Evolutionary conservation across 2,113 vertebrate genomes (phyloP).

Genomic region (western clawed frog (Xenopus tropicalis)): DNA sequence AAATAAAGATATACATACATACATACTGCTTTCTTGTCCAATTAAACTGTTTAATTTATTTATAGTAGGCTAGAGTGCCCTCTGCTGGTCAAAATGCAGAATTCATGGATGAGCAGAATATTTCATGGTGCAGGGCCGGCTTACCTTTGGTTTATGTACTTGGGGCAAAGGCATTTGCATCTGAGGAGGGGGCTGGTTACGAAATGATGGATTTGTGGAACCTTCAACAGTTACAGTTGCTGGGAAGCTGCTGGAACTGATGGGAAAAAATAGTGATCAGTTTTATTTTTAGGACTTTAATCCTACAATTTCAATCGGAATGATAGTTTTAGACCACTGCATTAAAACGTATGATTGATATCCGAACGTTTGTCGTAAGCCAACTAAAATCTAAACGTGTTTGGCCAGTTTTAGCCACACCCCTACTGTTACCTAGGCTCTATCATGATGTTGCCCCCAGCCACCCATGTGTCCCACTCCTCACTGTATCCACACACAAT

Average conservation of each 20-base stretch:
- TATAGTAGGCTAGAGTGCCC: too few species aligned
- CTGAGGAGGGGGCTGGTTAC: neutral
- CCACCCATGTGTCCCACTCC: neutral
- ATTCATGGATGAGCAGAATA: neutral
- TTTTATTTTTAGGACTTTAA: too few species aligned
- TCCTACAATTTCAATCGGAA: too few species aligned
- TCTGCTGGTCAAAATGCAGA: neutral
- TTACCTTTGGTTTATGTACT: conserved; percentile 14
- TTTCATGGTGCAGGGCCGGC: neutral
- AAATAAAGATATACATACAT: too few species aligned
- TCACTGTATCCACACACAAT: neutral
- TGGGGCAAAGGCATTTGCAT: neutral
- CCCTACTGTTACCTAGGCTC: too few species aligned
- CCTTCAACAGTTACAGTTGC: conserved; percentile 8
- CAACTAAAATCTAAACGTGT: too few species aligned
- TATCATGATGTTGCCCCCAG: too few species aligned
- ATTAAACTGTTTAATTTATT: too few species aligned
- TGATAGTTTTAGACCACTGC: too few species aligned
- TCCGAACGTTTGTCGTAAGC: too few species aligned
- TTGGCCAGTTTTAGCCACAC: neutral
- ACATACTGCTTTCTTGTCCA: too few species aligned
- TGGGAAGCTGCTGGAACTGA: neutral
- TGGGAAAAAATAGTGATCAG: neutral
- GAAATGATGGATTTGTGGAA: conserved; percentile 14
- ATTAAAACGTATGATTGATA: too few species aligned